A percentile compares a stretch with the other conserved stretches of the same genome.
Conservation (phyloP, 2,888 invertebrate species). For the Meliscaeva auricollis region DNA sequence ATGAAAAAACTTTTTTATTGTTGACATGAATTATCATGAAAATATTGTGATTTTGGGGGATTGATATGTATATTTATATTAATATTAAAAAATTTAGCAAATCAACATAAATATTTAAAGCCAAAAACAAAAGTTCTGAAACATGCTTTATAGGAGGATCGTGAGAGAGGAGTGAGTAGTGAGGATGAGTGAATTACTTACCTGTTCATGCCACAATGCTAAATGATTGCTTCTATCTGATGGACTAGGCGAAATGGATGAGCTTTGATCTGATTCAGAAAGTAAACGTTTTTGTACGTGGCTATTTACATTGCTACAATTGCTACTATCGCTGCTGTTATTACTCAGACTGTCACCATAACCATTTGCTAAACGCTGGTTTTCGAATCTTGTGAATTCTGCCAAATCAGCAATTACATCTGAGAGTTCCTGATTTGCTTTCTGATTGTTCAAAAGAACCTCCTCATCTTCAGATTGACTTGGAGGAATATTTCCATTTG, state of each 20-base stretch:
- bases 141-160: conserved; percentile 55
- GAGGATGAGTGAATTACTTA: conserved; percentile 64
- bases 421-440: conserved; percentile 74
- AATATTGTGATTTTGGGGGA: background rate
- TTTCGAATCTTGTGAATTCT: conserved; percentile 77
- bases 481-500: conserved; percentile 4
- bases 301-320: conserved; percentile 77
- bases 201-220: conserved; percentile 78
- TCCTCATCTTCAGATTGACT: conserved; percentile 32
- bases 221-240: conserved; percentile 78
- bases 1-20: conserved; percentile 19
- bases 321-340: conserved; percentile 74
- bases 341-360: conserved; percentile 68
- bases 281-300: conserved; percentile 73
- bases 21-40: background rate
- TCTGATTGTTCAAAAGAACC: conserved; percentile 28
- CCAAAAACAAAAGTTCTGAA: conserved; percentile 35
- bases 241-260: conserved; percentile 78
- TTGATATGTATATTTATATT: conserved; percentile 46
- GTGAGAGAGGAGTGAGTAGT: too few species aligned
- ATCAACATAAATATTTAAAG: conserved; percentile 33
- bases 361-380: conserved; percentile 66
- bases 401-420: conserved; percentile 78
- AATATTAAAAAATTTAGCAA: conserved; percentile 22
- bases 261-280: conserved; percentile 78